Evolutionary conservation across 2,797 vertebrate genomes (phyloP).

Genomic region (Poecilia velifera): DNA sequence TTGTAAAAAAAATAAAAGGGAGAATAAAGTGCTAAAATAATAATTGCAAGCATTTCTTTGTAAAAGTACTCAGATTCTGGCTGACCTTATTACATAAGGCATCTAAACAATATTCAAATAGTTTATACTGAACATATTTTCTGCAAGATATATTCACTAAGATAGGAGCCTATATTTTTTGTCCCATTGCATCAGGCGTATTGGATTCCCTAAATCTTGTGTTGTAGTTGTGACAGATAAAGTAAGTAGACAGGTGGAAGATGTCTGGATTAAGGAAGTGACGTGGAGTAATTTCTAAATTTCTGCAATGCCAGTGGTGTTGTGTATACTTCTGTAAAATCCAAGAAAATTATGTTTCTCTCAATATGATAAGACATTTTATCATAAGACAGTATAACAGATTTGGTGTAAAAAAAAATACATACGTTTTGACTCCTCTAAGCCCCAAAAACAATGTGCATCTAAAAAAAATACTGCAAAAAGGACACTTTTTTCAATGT

Average conservation of each 20-base stretch:
- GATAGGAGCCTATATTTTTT: not conserved
- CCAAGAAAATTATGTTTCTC: not conserved
- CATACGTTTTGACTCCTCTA: too few species aligned
- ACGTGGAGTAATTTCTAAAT: not conserved
- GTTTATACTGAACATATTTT: not conserved
- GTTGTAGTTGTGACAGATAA: slow-evolving; percentile 8
- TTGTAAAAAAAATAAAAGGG: slow-evolving; percentile 40
- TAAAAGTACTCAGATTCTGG: slow-evolving; percentile 13
- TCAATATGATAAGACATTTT: not conserved
- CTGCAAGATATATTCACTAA: not conserved
- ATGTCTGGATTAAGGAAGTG: not conserved
- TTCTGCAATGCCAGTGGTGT: not conserved
- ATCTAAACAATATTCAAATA: not conserved
- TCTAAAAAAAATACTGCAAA: not conserved
- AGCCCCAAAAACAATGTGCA: not conserved
- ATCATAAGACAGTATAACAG: not conserved
- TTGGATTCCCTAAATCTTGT: slow-evolving; percentile 15
- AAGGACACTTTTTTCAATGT: not conserved
- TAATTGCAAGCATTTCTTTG: slow-evolving; percentile 45
- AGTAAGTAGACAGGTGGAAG: slow-evolving; percentile 7
- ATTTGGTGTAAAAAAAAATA: not conserved
- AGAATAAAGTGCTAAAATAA: slow-evolving; percentile 79
- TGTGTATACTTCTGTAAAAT: not conserved
- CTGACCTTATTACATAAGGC: slow-evolving; percentile 10
- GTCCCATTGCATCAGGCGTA: not conserved